Conservation (phyloP, 2,797 vertebrate genomes). For the Gymnoscopelus microlampas region DNA sequence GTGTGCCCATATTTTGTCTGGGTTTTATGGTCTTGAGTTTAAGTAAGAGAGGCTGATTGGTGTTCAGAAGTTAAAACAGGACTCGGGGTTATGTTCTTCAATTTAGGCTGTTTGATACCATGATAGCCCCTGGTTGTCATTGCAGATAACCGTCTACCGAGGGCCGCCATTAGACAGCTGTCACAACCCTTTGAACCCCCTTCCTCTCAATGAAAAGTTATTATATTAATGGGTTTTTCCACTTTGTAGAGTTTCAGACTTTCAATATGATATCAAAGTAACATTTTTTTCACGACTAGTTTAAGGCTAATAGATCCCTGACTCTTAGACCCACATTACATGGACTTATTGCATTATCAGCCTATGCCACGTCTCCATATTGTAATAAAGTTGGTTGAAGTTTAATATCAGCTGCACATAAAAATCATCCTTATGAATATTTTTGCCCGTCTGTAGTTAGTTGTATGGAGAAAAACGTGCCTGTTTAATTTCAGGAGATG, state of each 20-base stretch:
- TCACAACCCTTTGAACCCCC: conserved; percentile 68
- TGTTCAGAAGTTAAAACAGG: conserved; percentile 39
- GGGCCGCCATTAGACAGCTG: conserved; percentile 74
- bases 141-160: conserved; percentile 68
- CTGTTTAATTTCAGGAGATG: conserved; percentile 72
- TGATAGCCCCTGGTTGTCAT: conserved; percentile 67
- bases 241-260: conserved; percentile 44
- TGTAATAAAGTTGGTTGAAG: conserved; percentile 63
- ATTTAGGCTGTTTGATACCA: conserved; percentile 74
- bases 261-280: conserved; percentile 49
- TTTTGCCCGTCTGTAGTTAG: conserved; percentile 54
- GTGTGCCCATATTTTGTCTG: conserved; percentile 32
- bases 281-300: conserved; percentile 43
- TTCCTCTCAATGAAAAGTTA: conserved; percentile 49
- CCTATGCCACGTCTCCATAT: conserved; percentile 50
- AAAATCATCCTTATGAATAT: conserved; percentile 69
- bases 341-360: conserved; percentile 54
- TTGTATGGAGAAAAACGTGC: conserved; percentile 62
- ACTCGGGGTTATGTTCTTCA: conserved; percentile 59
- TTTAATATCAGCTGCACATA: conserved; percentile 70
- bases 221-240: conserved; percentile 42
- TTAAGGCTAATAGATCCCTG: conserved; percentile 61
- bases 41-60: conserved; percentile 43
- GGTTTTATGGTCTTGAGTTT: background rate
- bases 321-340: conserved; percentile 45